These are phyloP conservation scores for Schlechtendalia chinensis DNA, from an alignment of 1,140 invertebrate genomes.

Conservation along the genomic window DNA sequence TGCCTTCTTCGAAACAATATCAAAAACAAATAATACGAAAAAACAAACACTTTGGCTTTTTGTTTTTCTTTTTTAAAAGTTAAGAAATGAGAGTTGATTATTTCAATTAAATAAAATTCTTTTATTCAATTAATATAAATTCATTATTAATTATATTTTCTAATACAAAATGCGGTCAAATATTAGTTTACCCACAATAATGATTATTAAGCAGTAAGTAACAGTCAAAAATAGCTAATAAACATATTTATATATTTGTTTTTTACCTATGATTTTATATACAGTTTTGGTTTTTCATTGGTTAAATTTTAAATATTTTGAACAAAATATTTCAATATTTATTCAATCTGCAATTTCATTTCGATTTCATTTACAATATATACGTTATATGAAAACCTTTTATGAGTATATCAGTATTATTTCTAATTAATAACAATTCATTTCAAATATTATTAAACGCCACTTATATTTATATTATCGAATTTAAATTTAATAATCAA, in stretches of 20 bases:
- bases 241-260: too few species aligned
- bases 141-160: not conserved
- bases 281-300: not conserved
- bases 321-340: not conserved
- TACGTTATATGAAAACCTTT: not conserved
- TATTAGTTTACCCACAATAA: too few species aligned
- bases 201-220: too few species aligned
- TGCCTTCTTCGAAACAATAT: not conserved
- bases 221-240: too few species aligned
- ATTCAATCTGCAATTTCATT: too few species aligned
- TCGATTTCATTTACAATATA: not conserved
- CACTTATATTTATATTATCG: not conserved
- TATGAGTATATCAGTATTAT: not conserved
- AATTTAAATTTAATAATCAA: not conserved
- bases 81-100: not conserved
- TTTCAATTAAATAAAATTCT: not conserved
- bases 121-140: not conserved
- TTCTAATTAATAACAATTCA: not conserved
- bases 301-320: not conserved
- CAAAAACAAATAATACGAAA: not conserved
- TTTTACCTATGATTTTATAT: not conserved
- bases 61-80: not conserved
- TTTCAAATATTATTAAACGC: not conserved
- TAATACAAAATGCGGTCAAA: too few species aligned
- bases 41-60: not conserved